Percentiles rank a stretch among this genome's conserved stretches.
Evolutionary conservation across 2,888 invertebrate genomes (phyloP).

Genomic region (Platycheirus rosarum): DNA sequence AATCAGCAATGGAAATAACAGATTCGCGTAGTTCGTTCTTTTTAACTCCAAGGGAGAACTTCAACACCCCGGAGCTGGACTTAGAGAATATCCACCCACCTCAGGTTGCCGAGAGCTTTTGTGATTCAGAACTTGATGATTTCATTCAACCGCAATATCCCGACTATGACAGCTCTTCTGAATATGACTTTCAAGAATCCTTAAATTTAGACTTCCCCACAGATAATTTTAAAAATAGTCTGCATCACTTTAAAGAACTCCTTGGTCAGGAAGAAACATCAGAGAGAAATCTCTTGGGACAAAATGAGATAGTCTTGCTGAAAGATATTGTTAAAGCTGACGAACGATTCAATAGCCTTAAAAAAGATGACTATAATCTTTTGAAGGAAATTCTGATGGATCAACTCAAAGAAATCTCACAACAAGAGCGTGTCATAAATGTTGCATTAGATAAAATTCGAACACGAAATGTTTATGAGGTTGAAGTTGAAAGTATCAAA

Average conservation of each 20-base stretch:
- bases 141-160: constrained; percentile 34
- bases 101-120: constrained; percentile 3
- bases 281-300: constrained; percentile 46
- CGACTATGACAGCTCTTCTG: constrained; percentile 34
- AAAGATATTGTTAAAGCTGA: constrained; percentile 76
- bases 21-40: constrained; percentile 9
- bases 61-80: not conserved
- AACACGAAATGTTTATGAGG: not conserved
- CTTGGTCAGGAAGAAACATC: constrained; percentile 61
- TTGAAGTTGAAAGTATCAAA: constrained; percentile 23
- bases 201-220: not conserved
- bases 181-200: constrained; percentile 35
- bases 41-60: constrained; percentile 10
- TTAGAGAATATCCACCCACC: constrained; percentile 49
- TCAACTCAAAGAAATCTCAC: constrained; percentile 75
- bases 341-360: constrained; percentile 74
- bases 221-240: not conserved
- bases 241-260: constrained; percentile 74
- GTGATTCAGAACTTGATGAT: constrained; percentile 44
- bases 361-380: constrained; percentile 73
- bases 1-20: not conserved
- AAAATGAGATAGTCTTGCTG: constrained; percentile 75
- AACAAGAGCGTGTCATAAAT: constrained; percentile 76
- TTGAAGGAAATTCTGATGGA: constrained; percentile 76
- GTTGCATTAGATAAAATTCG: constrained; percentile 72